phyloP scores from a whole-genome alignment of 2,797 vertebrate genomes.

The Tokudaia tokunoshimensis region DNA sequence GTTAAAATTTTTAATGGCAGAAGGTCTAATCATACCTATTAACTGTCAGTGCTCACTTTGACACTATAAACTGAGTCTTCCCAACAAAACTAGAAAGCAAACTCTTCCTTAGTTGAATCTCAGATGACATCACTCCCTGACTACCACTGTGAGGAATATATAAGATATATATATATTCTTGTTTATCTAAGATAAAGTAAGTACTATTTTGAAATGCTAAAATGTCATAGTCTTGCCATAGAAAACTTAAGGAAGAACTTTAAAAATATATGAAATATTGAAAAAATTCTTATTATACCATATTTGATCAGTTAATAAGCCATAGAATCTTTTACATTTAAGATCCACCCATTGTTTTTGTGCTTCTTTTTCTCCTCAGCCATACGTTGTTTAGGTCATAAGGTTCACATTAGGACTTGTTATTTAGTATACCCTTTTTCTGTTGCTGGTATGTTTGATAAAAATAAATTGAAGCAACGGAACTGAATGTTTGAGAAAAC shows the following conservation, averaged over 20 bases:
- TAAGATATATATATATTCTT: too few species aligned
- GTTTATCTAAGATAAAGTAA: neutral
- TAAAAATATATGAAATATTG: neutral
- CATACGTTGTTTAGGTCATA: neutral
- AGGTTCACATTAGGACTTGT: accelerated
- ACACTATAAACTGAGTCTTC: neutral
- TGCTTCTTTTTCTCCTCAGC: neutral
- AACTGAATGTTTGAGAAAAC: neutral
- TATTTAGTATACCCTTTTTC: neutral
- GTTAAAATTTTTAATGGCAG: neutral
- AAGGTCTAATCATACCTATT: neutral
- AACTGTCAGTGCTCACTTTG: neutral
- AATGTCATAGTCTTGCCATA: neutral
- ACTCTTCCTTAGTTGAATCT: neutral
- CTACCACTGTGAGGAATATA: neutral
- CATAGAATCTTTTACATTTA: neutral
- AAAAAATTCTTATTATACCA: neutral
- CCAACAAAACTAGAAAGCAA: neutral
- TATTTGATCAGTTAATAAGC: neutral
- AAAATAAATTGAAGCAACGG: neutral
- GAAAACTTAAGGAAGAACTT: neutral
- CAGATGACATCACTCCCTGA: neutral
- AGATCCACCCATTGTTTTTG: neutral
- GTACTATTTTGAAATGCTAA: neutral
- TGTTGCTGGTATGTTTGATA: neutral